phyloP scores from a whole-genome alignment of 2,797 vertebrate genomes.

The Petrocephalus sullivani region DNA sequence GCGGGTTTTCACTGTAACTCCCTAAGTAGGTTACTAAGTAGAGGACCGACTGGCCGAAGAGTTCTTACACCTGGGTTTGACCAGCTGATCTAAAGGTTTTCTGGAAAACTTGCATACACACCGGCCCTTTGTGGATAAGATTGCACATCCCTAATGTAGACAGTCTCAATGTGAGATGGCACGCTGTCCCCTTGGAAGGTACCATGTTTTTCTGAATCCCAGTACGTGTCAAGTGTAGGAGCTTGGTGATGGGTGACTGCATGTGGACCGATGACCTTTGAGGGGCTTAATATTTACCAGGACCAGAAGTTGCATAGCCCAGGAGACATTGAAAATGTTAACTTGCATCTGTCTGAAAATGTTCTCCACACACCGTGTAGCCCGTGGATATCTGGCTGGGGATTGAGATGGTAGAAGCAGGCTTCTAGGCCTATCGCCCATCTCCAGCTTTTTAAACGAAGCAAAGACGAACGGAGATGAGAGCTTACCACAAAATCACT shows the following conservation, averaged over 20 bases:
- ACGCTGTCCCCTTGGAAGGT: neutral
- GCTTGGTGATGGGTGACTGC: neutral
- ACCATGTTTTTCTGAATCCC: neutral
- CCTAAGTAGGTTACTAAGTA: too few species aligned
- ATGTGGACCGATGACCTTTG: neutral
- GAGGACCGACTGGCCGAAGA: too few species aligned
- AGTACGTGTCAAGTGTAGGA: neutral
- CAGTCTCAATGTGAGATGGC: neutral
- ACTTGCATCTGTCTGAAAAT: slow-evolving; percentile 46
- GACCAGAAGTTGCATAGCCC: neutral
- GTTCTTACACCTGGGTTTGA: too few species aligned
- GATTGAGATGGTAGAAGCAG: slow-evolving; percentile 48
- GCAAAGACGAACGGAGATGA: slow-evolving; percentile 41
- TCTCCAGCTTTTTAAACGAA: slow-evolving; percentile 41
- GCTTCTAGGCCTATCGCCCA: slow-evolving; percentile 34
- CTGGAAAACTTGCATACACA: too few species aligned
- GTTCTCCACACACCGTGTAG: slow-evolving; percentile 34
- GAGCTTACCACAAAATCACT: slow-evolving; percentile 27
- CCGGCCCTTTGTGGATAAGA: too few species aligned
- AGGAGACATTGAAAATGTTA: slow-evolving; percentile 31
- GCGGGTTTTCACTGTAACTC: too few species aligned
- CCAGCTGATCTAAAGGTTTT: too few species aligned
- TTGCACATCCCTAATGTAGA: neutral
- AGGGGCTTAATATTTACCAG: too few species aligned
- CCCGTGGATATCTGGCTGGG: slow-evolving; percentile 43